phyloP scores from a whole-genome alignment of 2,113 vertebrate species.

The Chitala chitala region DNA sequence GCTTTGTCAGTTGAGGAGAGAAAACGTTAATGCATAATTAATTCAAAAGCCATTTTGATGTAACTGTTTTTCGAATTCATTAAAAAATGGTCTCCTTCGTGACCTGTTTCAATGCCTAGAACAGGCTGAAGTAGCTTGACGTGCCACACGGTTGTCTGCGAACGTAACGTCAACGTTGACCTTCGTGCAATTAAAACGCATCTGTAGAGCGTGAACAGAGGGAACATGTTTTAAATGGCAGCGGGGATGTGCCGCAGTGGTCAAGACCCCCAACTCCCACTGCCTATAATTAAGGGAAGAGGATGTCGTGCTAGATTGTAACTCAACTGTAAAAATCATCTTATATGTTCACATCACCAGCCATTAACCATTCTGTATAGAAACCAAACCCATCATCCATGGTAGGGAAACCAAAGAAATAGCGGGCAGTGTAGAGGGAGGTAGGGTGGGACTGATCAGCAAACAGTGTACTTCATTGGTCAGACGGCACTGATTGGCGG shows the following conservation, averaged over 20 bases:
- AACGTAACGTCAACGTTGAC: neutral
- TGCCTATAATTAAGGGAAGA: neutral
- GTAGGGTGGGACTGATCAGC: neutral
- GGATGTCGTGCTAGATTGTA: neutral
- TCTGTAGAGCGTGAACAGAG: neutral
- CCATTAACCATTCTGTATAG: no score
- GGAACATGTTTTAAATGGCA: neutral
- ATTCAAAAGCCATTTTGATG: neutral
- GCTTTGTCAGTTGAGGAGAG: neutral
- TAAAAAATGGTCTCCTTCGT: neutral
- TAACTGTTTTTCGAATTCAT: neutral
- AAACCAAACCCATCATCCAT: no score
- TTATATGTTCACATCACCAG: no score
- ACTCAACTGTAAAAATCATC: no score
- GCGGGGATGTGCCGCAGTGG: neutral
- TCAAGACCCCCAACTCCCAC: no score
- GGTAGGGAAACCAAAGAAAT: no score
- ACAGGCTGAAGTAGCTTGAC: neutral
- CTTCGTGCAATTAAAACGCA: neutral
- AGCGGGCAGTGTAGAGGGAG: no score
- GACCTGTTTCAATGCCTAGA: neutral
- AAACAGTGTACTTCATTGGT: neutral
- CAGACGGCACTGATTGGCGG: neutral
- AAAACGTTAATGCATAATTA: slow-evolving; percentile 7
- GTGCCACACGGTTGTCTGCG: neutral